phyloP scores from a whole-genome alignment of 2,113 vertebrate genomes.

The Sinocyclocheilus rhinocerous region DNA sequence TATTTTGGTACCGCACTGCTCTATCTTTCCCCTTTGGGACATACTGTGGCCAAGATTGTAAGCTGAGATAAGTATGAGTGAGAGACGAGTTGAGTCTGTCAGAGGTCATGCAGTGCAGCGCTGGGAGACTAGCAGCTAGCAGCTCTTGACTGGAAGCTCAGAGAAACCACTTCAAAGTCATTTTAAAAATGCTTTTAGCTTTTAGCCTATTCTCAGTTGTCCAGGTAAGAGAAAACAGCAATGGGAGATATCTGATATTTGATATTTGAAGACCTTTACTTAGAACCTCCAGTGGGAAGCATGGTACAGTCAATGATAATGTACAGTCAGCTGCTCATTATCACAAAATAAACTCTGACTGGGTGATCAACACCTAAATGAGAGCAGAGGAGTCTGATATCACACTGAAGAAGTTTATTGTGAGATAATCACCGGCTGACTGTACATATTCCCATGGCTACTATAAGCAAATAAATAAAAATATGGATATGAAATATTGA shows the following conservation, averaged over 20 bases:
- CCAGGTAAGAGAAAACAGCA: background rate
- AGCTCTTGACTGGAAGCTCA: background rate
- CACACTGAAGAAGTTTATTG: background rate
- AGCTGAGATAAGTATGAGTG: constrained; percentile 51
- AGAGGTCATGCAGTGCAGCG: constrained; percentile 33
- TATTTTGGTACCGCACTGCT: constrained; percentile 20
- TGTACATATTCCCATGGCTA: background rate
- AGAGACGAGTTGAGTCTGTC: constrained; percentile 43
- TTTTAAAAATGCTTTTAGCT: background rate
- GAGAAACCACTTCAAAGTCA: constrained; percentile 7
- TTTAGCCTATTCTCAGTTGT: background rate
- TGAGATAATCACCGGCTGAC: background rate
- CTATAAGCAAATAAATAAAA: background rate
- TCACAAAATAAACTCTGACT: background rate
- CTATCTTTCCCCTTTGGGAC: constrained; percentile 34
- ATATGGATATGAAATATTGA: background rate
- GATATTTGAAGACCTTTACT: background rate
- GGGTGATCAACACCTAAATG: background rate
- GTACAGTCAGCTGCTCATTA: background rate
- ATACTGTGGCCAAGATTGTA: constrained; percentile 54
- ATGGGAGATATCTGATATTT: background rate
- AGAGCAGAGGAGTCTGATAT: background rate
- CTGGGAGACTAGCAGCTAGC: constrained; percentile 37
- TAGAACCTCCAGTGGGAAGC: background rate
- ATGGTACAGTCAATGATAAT: background rate